Evolutionary conservation across 2,797 vertebrate genomes (phyloP).

Genomic region (Phoebastria nigripes): DNA sequence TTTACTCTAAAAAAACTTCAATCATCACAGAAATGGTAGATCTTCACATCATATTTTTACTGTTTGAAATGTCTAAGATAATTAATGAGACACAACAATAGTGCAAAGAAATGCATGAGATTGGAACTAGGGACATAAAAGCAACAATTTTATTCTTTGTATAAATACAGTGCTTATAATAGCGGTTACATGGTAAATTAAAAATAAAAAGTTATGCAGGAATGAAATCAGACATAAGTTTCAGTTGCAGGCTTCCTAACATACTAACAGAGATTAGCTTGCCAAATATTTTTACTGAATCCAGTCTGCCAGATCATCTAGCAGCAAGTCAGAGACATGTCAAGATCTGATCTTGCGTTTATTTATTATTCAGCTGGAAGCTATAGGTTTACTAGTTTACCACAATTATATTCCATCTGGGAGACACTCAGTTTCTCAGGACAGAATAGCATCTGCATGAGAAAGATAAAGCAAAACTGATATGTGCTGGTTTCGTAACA

Average conservation of each 20-base stretch:
- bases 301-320: neutral
- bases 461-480: neutral
- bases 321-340: neutral
- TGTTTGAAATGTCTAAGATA: neutral
- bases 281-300: conserved; percentile 16
- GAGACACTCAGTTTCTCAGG: neutral
- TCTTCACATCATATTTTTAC: neutral
- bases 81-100: neutral
- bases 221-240: neutral
- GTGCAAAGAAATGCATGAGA: neutral
- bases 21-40: neutral
- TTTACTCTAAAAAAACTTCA: neutral
- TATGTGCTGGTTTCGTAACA: neutral
- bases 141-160: neutral
- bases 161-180: neutral
- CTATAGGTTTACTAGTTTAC: neutral
- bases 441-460: neutral
- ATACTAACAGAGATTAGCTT: neutral
- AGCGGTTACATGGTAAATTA: neutral
- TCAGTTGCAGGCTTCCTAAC: neutral
- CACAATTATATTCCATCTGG: neutral
- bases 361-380: conserved; percentile 31
- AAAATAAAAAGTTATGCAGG: neutral
- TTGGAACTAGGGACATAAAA: neutral
- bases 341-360: neutral